Evolutionary conservation across 2,113 vertebrate species (phyloP).

Genomic region (Lepidiolamprologus cunningtoni): DNA sequence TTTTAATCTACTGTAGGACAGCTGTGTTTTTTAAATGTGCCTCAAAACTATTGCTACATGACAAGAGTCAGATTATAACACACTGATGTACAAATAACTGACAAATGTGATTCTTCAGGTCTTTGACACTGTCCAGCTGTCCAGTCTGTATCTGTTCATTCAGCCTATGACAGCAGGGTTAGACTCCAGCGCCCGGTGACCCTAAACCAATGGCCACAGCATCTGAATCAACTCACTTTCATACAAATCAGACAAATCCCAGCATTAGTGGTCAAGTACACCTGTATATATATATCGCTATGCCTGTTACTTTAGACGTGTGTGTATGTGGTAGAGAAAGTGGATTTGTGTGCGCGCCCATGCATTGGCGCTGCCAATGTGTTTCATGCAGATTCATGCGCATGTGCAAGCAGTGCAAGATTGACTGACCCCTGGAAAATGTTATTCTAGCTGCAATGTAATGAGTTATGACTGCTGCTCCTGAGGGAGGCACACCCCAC

Average conservation of each 20-base stretch:
- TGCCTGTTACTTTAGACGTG: not conserved
- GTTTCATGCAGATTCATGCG: not conserved
- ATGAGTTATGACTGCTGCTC: slow-evolving; percentile 58
- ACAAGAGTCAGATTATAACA: not conserved
- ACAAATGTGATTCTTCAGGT: not conserved
- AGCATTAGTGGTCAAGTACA: not conserved
- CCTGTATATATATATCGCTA: not conserved
- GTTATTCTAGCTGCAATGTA: slow-evolving; percentile 46
- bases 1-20: not conserved
- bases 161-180: not conserved
- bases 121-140: not conserved
- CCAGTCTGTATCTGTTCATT: not conserved
- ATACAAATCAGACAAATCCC: not conserved
- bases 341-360: not conserved
- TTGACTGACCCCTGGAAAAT: slow-evolving; percentile 43
- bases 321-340: not conserved
- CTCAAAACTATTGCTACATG: not conserved
- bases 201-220: not conserved
- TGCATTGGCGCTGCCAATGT: not conserved
- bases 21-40: not conserved
- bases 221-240: not conserved
- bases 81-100: not conserved
- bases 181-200: not conserved
- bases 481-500: slow-evolving; percentile 34
- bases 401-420: not conserved